Percentiles rank a stretch among this genome's conserved stretches.
Evolutionary conservation across 2,888 invertebrate genomes (phyloP).

Genomic region (Monochamus alternatus): DNA sequence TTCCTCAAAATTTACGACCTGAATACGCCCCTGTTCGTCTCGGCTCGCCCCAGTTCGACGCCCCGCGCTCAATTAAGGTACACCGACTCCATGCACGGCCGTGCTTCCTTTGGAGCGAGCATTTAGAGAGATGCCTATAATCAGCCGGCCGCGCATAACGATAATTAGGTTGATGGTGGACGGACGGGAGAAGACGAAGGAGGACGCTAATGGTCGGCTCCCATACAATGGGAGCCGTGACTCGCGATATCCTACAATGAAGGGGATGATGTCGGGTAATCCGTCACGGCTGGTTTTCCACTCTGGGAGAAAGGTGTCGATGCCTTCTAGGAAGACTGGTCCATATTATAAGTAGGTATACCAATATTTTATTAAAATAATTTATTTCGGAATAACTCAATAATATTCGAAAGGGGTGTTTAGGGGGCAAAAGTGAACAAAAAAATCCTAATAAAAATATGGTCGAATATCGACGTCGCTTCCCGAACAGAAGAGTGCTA

Average conservation of each 20-base stretch:
- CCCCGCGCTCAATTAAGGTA: slow-evolving; percentile 42
- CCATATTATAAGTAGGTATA: too few relatives aligned
- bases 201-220: slow-evolving; percentile 26
- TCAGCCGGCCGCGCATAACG: slow-evolving; percentile 32
- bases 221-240: slow-evolving; percentile 35
- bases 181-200: slow-evolving; percentile 13
- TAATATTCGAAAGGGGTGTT: too few relatives aligned
- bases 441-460: too few relatives aligned
- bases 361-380: too few relatives aligned
- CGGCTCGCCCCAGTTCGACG: neutral
- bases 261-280: neutral
- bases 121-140: slow-evolving; percentile 43
- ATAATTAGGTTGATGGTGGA: slow-evolving; percentile 33
- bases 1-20: neutral
- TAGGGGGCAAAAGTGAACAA: too few relatives aligned
- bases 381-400: too few relatives aligned
- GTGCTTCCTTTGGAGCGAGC: slow-evolving; percentile 43
- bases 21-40: neutral
- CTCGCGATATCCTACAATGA: slow-evolving; percentile 32
- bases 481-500: too few relatives aligned
- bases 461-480: too few relatives aligned
- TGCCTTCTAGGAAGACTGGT: too few relatives aligned
- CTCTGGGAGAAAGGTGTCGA: too few relatives aligned
- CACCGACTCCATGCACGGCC: slow-evolving; percentile 38
- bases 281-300: too few relatives aligned